phyloP scores from a whole-genome alignment of 2,888 invertebrate genomes.

The Drosophila dives region DNA sequence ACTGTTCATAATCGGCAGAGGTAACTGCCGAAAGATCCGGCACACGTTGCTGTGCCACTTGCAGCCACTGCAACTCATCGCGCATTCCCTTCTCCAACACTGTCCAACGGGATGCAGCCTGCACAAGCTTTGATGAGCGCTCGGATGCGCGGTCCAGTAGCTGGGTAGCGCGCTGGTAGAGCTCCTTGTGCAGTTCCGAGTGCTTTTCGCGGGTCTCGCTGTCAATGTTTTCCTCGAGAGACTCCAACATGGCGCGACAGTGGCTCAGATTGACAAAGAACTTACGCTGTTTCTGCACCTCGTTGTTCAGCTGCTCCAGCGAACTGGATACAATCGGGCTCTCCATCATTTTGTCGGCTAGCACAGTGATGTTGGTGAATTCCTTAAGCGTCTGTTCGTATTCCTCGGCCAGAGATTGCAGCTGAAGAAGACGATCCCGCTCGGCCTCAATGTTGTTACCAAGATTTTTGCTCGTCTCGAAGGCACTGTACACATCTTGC shows the following conservation, averaged over 20 bases:
- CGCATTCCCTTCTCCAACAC: constrained; percentile 92
- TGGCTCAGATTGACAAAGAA: constrained; percentile 95
- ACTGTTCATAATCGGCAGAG: constrained; percentile 93
- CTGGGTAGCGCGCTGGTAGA: constrained; percentile 91
- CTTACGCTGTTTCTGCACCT: constrained; percentile 94
- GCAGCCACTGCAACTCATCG: constrained; percentile 93
- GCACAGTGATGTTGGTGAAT: constrained; percentile 93
- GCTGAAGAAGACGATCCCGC: constrained; percentile 90
- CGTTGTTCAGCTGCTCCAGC: constrained; percentile 93
- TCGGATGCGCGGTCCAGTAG: constrained; percentile 93
- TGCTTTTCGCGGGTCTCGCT: constrained; percentile 91
- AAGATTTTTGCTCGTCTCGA: constrained; percentile 89
- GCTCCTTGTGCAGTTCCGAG: constrained; percentile 90
- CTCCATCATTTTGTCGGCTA: constrained; percentile 92
- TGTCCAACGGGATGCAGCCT: constrained; percentile 94
- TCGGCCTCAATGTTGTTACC: constrained; percentile 90
- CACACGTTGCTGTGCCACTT: constrained; percentile 92
- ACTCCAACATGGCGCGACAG: constrained; percentile 93
- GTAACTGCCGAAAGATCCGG: constrained; percentile 93
- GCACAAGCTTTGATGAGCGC: constrained; percentile 92
- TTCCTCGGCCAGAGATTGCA: constrained; percentile 92
- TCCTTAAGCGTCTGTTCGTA: constrained; percentile 95
- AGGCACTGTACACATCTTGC: constrained; percentile 88
- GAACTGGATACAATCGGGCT: constrained; percentile 91
- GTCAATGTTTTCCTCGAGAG: constrained; percentile 93